phyloP scores from a whole-genome alignment of 2,797 vertebrate genomes.

The Pseudochirops corinnae region DNA sequence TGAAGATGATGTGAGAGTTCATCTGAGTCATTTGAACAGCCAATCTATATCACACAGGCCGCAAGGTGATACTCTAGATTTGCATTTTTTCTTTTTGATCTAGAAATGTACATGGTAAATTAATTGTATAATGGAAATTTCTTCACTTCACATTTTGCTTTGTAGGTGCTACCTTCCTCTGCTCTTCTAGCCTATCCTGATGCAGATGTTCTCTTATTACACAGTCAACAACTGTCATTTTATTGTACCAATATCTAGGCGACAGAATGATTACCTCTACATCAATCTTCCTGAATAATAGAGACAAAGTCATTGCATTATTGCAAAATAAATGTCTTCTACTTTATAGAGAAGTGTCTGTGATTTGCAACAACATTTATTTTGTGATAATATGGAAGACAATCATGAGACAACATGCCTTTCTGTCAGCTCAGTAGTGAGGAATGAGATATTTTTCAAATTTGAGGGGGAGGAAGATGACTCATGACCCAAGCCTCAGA shows the following conservation, averaged over 20 bases:
- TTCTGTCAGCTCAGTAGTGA: constrained; percentile 47
- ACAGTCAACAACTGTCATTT: constrained; percentile 80
- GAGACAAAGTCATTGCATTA: constrained; percentile 76
- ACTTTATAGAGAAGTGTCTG: constrained; percentile 59
- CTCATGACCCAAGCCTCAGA: constrained; percentile 4
- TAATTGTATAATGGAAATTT: constrained; percentile 54
- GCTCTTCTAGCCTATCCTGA: constrained; percentile 23
- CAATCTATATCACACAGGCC: constrained; percentile 26
- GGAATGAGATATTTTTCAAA: constrained; percentile 25
- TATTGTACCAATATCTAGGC: constrained; percentile 80
- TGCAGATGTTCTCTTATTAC: constrained; percentile 69
- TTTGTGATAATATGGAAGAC: constrained; percentile 27
- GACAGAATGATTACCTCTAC: constrained; percentile 80
- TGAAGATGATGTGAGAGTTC: no score
- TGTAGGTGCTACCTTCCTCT: constrained; percentile 60
- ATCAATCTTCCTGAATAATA: constrained; percentile 83
- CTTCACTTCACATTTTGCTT: constrained; percentile 51
- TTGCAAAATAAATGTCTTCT: constrained; percentile 67
- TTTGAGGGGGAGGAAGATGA: constrained; percentile 16
- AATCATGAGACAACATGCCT: constrained; percentile 47
- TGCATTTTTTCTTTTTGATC: constrained; percentile 21
- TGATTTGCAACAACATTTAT: constrained; percentile 57
- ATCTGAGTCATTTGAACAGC: background rate
- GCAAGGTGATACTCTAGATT: constrained; percentile 39
- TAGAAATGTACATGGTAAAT: constrained; percentile 38